phyloP scores from a whole-genome alignment of 2,113 vertebrate species.

The Toxotes chatareus region DNA sequence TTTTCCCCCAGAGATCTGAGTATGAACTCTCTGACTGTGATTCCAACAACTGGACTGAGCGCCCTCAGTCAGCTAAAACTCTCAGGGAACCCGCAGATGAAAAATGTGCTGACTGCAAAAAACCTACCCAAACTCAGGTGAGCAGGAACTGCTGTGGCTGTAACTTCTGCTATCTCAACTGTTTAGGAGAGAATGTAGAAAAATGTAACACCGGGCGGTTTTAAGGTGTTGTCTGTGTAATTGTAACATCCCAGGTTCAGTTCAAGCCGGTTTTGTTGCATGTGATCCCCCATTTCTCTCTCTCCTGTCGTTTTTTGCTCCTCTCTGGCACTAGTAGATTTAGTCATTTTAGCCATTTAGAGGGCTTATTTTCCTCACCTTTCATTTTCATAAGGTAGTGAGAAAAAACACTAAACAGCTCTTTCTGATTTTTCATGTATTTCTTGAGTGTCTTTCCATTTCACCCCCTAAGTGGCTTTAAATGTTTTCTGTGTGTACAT shows the following conservation, averaged over 20 bases:
- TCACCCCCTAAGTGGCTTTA: neutral
- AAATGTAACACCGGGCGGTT: neutral
- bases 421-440: neutral
- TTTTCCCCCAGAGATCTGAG: slow-evolving; percentile 88
- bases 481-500: neutral
- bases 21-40: slow-evolving; percentile 88
- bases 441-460: neutral
- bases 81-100: slow-evolving; percentile 91
- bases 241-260: neutral
- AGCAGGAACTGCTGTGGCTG: slow-evolving; percentile 24
- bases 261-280: neutral
- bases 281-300: neutral
- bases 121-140: slow-evolving; percentile 93
- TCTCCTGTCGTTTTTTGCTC: neutral
- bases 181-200: neutral
- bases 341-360: neutral
- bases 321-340: neutral
- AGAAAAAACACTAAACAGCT: neutral
- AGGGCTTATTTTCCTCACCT: neutral
- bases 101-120: slow-evolving; percentile 88
- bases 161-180: neutral
- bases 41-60: slow-evolving; percentile 89
- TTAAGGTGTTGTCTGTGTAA: neutral
- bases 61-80: slow-evolving; percentile 94
- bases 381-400: neutral